Base-by-base conservation (phyloP, 1,140 invertebrate species). In the Cepaea nemoralis region DNA sequence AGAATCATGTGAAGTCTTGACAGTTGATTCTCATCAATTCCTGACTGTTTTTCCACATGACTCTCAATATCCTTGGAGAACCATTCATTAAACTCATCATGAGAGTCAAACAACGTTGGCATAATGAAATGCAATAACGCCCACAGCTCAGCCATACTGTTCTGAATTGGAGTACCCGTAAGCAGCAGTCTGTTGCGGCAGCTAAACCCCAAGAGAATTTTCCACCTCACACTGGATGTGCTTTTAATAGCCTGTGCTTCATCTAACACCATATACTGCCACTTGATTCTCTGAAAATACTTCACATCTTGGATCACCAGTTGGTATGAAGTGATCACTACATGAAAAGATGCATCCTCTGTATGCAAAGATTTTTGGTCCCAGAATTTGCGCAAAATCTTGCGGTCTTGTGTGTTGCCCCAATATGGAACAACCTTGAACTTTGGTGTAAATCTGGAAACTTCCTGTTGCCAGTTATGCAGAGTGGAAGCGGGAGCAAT, bases 401-500 rank as follows among this genome's bases (percentile, higher is more conserved):
- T 97, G 5, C 97, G 93, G 89, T 99, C 97, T 91, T 95, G 93
- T 5, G 92, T 91, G 86, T 92, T 93, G 35, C 93, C 93, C 93
- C 93, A 93, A 85, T 93, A 93, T 45, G 93, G 93, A 22, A 93
- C 88, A 82, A 92, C 89, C 94, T 98, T 98, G 88, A 99, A 98
- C 85, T 95, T 94, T 6, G 97, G 97, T 71, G 97, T 95, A 91
- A 99, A 99, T 91, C 97, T 93, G 69, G 96, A 94, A 93, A 98
- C 95, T 93, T 99, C 97, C 91, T 99, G 97, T 88, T 98, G 97
- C 98, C 98, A 99, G 91, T 99, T 99, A 91, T 99, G 97, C 16
- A 99, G 92, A 3, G 97, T 99, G 14, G 97, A 98, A 0, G 97
- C 96, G 16, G 97, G 97, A 19, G 97, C 98, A 85, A 99, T 97